Percentiles rank a stretch among this genome's conserved stretches.
phyloP scores from a whole-genome alignment of 2,797 vertebrate species.

The Dendrocincla tyrannina region DNA sequence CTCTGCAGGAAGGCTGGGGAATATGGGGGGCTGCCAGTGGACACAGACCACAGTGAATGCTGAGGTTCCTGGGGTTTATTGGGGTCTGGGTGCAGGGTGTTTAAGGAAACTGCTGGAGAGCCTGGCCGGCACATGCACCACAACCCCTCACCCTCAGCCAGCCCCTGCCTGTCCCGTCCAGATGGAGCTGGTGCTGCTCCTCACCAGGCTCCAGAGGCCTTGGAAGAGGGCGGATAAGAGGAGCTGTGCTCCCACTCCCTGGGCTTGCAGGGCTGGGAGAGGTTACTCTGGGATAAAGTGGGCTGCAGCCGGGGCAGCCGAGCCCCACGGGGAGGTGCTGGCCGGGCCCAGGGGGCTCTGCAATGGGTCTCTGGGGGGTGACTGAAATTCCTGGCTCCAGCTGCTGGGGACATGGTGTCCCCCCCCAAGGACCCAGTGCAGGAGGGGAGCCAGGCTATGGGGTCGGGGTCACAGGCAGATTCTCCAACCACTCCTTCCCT shows the following conservation, averaged over 20 bases:
- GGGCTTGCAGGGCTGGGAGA: neutral
- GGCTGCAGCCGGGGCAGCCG: neutral
- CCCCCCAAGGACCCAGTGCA: neutral
- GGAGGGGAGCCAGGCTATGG: neutral
- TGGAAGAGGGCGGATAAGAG: neutral
- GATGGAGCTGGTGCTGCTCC: constrained; percentile 44
- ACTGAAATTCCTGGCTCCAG: neutral
- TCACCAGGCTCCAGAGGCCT: neutral
- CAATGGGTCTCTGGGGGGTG: neutral
- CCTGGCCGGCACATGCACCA: neutral
- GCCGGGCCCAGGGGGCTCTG: neutral
- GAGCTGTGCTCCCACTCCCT: neutral
- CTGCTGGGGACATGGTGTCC: neutral
- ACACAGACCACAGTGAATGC: accelerated
- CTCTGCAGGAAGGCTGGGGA: neutral
- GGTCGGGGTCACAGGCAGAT: accelerated
- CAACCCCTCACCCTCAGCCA: neutral
- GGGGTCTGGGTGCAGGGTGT: neutral
- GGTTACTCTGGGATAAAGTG: constrained; percentile 5
- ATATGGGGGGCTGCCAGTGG: accelerated
- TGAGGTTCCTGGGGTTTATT: neutral
- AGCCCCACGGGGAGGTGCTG: neutral
- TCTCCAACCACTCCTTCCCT: neutral
- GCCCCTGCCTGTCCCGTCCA: neutral
- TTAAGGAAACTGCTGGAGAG: neutral